These are phyloP conservation scores for Cyanoliseus patagonus DNA, from an alignment of 2,113 vertebrate genomes.

Conservation along the genomic window DNA sequence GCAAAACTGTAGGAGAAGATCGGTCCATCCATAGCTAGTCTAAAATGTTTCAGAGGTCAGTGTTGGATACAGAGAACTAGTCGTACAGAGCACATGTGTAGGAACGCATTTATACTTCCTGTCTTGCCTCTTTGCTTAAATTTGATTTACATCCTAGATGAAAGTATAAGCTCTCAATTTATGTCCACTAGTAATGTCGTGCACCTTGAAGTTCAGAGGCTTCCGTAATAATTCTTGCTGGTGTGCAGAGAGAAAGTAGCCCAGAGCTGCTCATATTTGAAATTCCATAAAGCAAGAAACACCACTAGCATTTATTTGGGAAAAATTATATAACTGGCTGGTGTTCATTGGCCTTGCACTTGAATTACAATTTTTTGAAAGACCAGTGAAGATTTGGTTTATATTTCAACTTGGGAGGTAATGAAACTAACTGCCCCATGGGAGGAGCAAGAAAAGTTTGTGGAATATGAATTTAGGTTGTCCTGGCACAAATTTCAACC, in stretches of 20 bases:
- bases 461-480: background rate
- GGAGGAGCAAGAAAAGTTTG: background rate
- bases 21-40: background rate
- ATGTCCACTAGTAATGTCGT: background rate
- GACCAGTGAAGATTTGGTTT: background rate
- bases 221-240: background rate
- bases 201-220: background rate
- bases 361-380: background rate
- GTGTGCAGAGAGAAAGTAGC: background rate
- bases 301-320: background rate
- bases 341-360: fast-evolving
- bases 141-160: background rate
- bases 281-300: background rate
- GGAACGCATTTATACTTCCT: background rate
- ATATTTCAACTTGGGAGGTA: background rate
- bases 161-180: background rate
- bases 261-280: background rate
- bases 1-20: background rate
- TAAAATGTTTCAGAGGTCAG: background rate
- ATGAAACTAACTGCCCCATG: background rate
- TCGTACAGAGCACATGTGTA: fast-evolving
- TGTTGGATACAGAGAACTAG: background rate
- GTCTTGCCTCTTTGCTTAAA: background rate
- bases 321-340: background rate
- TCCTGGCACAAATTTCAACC: background rate